These are phyloP conservation scores for Dysmachus trigonus DNA, from an alignment of 2,888 invertebrate genomes.

Conservation along the genomic window DNA sequence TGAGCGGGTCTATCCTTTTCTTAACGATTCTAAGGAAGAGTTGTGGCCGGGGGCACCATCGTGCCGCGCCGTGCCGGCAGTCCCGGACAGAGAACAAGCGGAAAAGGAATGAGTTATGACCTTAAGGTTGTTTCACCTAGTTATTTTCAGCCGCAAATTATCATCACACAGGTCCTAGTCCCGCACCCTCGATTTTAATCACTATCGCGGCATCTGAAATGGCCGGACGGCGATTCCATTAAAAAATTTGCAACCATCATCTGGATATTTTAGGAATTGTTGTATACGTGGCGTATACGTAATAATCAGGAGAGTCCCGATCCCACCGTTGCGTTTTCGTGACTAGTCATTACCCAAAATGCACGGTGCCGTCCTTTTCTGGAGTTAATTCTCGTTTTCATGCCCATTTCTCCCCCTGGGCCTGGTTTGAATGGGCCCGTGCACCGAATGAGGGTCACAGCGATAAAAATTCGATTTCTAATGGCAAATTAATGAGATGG, in stretches of 20 bases:
- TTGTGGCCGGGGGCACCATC: background rate
- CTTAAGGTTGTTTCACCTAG: background rate
- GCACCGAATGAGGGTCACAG: background rate
- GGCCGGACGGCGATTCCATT: background rate
- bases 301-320: background rate
- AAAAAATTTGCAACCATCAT: background rate
- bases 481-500: constrained; percentile 26
- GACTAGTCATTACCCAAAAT: constrained; percentile 5
- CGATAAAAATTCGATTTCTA: constrained; percentile 19
- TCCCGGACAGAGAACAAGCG: background rate
- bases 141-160: background rate
- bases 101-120: background rate
- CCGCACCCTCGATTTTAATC: background rate
- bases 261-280: background rate
- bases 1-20: background rate
- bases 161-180: background rate
- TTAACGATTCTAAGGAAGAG: background rate
- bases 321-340: background rate
- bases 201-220: background rate
- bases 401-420: background rate
- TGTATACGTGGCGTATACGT: background rate
- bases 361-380: background rate
- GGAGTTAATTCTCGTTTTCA: background rate
- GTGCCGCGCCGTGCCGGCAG: too few species aligned
- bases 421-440: background rate